Base-by-base conservation (phyloP, 2,113 vertebrate genomes). In the Puffinus mauretanicus region DNA sequence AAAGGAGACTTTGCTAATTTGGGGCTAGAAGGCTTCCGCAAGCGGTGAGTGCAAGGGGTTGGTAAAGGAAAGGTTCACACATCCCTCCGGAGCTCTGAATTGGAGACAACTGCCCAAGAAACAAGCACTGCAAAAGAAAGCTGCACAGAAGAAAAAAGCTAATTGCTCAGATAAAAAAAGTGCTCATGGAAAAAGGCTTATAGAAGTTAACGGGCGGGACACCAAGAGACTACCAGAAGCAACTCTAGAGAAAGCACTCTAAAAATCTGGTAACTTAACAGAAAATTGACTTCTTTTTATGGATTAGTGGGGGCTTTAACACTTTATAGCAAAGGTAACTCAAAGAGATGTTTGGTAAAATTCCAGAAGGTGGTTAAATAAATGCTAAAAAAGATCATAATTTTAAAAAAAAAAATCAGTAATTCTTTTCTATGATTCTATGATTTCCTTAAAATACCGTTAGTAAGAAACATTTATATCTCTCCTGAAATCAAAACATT, bases 11-110 rank as follows among this genome's bases (percentile, higher is more conserved):
- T 47, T 0, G 16, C 57, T 75, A 19, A 7, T 2, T 25, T 38
- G 54, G 60, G 25, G 36, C 20, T 24, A 4, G 51, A 12, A 65
- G 66, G 27, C 38, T 60, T 55, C 82, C 64, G 27, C 38, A 4
- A 2, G 26, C 64, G 34, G 20, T 10, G 29, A 36, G 49, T 1
- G 19, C 0, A 0, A 82, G 64, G 29, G 30, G 5, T 47, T 25
- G 21, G 64, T 30, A 5, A 65, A 61, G 47, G 49, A 46, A 58
- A 61, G 27, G 66, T 21, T 85, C 72, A 29, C 29, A 51, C 64
- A 26, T 9, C 60, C 30, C 57, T 42, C 51, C 7, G 1, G 57
- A 85, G 69, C 16, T 32, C 85, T 46, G 44, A 54, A 8, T 13
- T 9, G 26, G 18, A 87, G n/a, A 64, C 66, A 40, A 10, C 34